phyloP scores from a whole-genome alignment of 2,113 vertebrate genomes.

The Vanacampus margaritifer region DNA sequence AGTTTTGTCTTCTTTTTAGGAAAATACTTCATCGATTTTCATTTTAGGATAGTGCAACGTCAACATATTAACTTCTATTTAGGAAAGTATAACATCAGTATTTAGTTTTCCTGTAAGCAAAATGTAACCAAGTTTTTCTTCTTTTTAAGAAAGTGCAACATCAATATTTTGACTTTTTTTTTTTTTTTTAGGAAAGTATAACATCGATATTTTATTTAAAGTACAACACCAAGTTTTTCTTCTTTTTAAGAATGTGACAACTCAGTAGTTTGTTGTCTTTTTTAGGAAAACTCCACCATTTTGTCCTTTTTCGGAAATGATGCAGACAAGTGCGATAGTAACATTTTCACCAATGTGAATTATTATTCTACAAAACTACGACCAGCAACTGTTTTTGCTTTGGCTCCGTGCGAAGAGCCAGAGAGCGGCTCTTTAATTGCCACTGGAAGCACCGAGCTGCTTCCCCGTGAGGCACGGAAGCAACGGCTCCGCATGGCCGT shows the following conservation, averaged over 20 bases:
- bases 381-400: not conserved
- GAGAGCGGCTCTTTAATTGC: not conserved
- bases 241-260: not conserved
- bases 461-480: not conserved
- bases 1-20: too few relatives aligned
- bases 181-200: not conserved
- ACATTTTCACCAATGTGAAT: not conserved
- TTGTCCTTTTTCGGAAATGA: not conserved
- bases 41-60: too few relatives aligned
- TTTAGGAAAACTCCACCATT: not conserved
- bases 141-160: too few relatives aligned
- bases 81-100: too few relatives aligned
- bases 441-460: not conserved
- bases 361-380: not conserved
- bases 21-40: too few relatives aligned
- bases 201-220: not conserved
- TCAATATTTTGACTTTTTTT: too few relatives aligned
- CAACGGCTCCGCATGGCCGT: not conserved
- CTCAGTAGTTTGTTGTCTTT: not conserved
- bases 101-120: too few relatives aligned
- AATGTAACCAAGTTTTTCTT: too few relatives aligned
- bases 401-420: not conserved
- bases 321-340: not conserved
- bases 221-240: not conserved
- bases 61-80: too few relatives aligned